phyloP scores from a whole-genome alignment of 2,888 invertebrate genomes.

The Pammene fasciana region DNA sequence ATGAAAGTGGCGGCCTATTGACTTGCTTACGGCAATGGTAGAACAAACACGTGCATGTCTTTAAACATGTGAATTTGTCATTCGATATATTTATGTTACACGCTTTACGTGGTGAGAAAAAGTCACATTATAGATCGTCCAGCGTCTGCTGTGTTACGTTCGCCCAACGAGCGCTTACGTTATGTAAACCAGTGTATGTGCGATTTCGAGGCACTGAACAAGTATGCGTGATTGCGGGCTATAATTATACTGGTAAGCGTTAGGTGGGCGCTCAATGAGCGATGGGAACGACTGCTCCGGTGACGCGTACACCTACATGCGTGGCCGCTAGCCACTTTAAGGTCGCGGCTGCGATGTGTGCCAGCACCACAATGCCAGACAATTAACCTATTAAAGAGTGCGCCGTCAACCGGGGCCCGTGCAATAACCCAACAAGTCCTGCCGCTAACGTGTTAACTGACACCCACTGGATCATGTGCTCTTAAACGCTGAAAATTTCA shows the following conservation, averaged over 20 bases:
- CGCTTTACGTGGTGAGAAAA: slow-evolving; percentile 23
- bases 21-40: slow-evolving; percentile 19
- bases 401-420: slow-evolving; percentile 66
- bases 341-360: slow-evolving; percentile 79
- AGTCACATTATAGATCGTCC: slow-evolving; percentile 31
- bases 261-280: neutral
- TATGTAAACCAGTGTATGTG: neutral
- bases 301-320: slow-evolving; percentile 72
- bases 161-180: slow-evolving; percentile 45
- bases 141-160: slow-evolving; percentile 34
- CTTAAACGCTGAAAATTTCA: slow-evolving; percentile 12
- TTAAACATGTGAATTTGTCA: slow-evolving; percentile 22
- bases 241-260: neutral
- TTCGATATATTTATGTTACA: slow-evolving; percentile 34
- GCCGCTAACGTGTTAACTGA: slow-evolving; percentile 60
- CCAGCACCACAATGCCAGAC: slow-evolving; percentile 81
- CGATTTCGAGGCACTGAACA: neutral
- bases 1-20: slow-evolving; percentile 35
- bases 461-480: slow-evolving; percentile 49
- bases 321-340: slow-evolving; percentile 78
- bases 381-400: slow-evolving; percentile 81
- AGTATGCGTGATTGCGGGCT: neutral
- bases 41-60: slow-evolving; percentile 26
- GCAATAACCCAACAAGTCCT: slow-evolving; percentile 72
- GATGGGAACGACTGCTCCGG: slow-evolving; percentile 47